Conservation (phyloP, 2,797 vertebrate species). For the Tokudaia tokunoshimensis region DNA sequence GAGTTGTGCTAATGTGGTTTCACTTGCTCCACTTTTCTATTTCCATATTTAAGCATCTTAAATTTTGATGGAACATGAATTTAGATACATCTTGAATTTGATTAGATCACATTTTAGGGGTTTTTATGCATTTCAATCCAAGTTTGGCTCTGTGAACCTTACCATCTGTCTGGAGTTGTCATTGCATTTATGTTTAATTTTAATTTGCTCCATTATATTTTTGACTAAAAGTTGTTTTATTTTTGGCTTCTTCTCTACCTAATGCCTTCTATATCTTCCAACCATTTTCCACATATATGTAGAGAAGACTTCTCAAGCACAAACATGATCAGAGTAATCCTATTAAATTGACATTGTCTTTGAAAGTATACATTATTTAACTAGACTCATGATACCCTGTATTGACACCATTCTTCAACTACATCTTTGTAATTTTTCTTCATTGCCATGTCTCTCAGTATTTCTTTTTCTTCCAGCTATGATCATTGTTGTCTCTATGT, state of each 20-base stretch:
- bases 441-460: background rate
- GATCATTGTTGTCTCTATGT: background rate
- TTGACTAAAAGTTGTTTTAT: slow-evolving; percentile 82
- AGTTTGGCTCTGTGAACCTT: slow-evolving; percentile 87
- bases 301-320: slow-evolving; percentile 44
- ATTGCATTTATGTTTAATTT: slow-evolving; percentile 86
- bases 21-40: slow-evolving; percentile 81
- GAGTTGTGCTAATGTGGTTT: slow-evolving; percentile 65
- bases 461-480: background rate
- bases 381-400: background rate
- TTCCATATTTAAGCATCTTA: slow-evolving; percentile 82
- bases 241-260: slow-evolving; percentile 79
- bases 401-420: background rate
- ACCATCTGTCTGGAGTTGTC: slow-evolving; percentile 86
- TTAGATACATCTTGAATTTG: slow-evolving; percentile 85
- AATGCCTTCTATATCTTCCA: slow-evolving; percentile 69
- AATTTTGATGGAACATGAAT: slow-evolving; percentile 82
- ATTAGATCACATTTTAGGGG: slow-evolving; percentile 85
- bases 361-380: slow-evolving; percentile 19
- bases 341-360: background rate
- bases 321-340: slow-evolving; percentile 36
- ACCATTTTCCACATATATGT: slow-evolving; percentile 45
- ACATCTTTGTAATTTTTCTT: background rate
- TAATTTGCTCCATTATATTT: slow-evolving; percentile 85
- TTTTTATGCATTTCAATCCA: slow-evolving; percentile 85